Conservation (phyloP, 2,888 invertebrate species). For the Synanthedon vespiformis region DNA sequence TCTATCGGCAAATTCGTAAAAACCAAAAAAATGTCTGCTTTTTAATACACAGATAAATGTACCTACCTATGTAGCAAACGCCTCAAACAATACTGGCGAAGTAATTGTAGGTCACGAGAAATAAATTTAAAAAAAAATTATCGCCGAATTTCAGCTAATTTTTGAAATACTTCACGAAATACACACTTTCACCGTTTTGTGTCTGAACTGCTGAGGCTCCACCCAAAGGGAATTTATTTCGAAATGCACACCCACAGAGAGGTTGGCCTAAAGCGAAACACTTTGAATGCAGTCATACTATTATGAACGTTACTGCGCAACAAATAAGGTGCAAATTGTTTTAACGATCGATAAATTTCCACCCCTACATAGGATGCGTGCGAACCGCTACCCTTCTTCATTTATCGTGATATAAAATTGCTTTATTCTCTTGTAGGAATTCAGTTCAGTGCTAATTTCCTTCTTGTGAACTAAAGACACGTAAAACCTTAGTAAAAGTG, state of each 20-base stretch:
- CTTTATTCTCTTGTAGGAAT: constrained; percentile 14
- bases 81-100: too few relatives aligned
- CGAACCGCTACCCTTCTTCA: constrained; percentile 6
- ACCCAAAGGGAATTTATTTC: constrained; percentile 28
- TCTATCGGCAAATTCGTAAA: too few relatives aligned
- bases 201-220: constrained; percentile 17
- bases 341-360: background rate
- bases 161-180: background rate
- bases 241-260: constrained; percentile 35
- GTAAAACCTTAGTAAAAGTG: background rate
- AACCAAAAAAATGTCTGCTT: too few relatives aligned
- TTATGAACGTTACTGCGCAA: constrained; percentile 17
- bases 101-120: too few relatives aligned
- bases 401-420: constrained; percentile 49
- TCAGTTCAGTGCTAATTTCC: constrained; percentile 26
- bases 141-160: too few relatives aligned
- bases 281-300: constrained; percentile 6
- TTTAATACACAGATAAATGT: too few relatives aligned
- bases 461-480: background rate
- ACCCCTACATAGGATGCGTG: background rate
- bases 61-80: too few relatives aligned
- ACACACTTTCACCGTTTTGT: constrained; percentile 11
- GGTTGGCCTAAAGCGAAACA: constrained; percentile 14
- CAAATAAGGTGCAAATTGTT: background rate
- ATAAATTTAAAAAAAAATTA: too few relatives aligned